Evolutionary conservation across 2,797 vertebrate genomes (phyloP), one percentile per base, ranked within the genome.

Genomic region (Bryconaethiops microstoma): DNA sequence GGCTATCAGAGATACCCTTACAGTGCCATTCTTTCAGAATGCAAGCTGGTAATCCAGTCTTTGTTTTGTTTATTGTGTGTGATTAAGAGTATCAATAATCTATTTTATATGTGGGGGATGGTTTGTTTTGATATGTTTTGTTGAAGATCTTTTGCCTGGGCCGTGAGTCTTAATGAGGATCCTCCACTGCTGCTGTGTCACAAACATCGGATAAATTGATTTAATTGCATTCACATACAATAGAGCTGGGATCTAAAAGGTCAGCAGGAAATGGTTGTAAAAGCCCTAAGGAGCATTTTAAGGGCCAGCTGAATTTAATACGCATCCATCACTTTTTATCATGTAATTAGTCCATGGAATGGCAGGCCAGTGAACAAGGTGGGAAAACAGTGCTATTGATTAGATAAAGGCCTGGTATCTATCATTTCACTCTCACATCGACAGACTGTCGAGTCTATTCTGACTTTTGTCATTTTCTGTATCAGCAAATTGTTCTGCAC

Each of bases 241-340:
- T 96, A 95, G 95, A 95, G 92, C 93, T 92, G 84, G 92, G 93
- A 95, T 95, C 90, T 94, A 90, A 96, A 97, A 98, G 96, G 96
- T 98, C 96, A 97, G 93, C 91, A 89, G 90, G 92, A 96, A 96
- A 95, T 93, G 91, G 93, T 88, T 91, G 35, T 59, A 91, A 91
- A 95, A 94, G 92, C 97, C 95, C 95, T 85, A 81, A 94, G 95
- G 96, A 95, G 89, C 93, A 92, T 92, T 95, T 89, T 89, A 86
- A 91, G 88, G 91, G 92, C 92, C 93, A 91, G 90, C 94, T 90
- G 93, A 93, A 91, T 97, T 95, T 95, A 95, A 96, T 94, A 94
- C 94, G 92, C 95, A 98, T 97, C 96, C 95, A 97, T 99, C 97
- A 97, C 95, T 93, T 96, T 96, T 96, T 96, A 97, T 97, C 96